Evolutionary conservation across 2,888 invertebrate genomes (phyloP).

Genomic region (Cheilosia variabilis): DNA sequence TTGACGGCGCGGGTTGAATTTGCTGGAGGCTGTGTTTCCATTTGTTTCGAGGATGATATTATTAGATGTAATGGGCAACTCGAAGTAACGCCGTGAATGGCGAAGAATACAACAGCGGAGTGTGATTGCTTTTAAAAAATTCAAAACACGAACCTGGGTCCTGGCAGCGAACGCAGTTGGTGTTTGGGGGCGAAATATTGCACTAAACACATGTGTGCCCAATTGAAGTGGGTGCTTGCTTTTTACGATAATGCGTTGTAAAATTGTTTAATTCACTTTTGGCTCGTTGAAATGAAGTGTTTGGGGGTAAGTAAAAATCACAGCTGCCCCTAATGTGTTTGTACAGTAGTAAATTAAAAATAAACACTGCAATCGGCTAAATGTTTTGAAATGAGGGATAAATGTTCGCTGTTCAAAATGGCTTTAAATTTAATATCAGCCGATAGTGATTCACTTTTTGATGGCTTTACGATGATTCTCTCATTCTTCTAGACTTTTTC

Average conservation of each 20-base stretch:
- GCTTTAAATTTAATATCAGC: no score
- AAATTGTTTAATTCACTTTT: conserved; percentile 71
- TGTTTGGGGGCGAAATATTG: not conserved
- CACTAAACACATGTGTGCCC: conserved; percentile 42
- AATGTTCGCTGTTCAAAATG: no score
- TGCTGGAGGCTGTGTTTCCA: conserved; percentile 15
- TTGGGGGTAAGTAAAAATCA: conserved; percentile 3
- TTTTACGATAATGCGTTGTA: conserved; percentile 62
- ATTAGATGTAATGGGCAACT: conserved; percentile 38
- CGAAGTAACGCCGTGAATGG: not conserved
- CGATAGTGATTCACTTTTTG: no score
- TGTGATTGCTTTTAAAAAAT: conserved; percentile 55
- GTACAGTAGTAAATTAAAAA: not conserved
- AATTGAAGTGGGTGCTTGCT: not conserved
- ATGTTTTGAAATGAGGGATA: not conserved
- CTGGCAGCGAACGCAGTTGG: conserved; percentile 11
- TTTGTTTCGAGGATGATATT: conserved; percentile 36
- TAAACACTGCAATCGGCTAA: not conserved
- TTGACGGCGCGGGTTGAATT: conserved; percentile 34
- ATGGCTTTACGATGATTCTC: no score
- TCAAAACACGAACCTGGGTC: conserved; percentile 44
- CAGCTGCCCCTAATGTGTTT: not conserved
- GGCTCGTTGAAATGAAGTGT: conserved; percentile 32
- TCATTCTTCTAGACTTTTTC: no score
- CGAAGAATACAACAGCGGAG: conserved; percentile 3